A percentile compares a stretch with the other conserved stretches of the same genome.
Conservation (phyloP, 1,140 invertebrate genomes). For the Neodiprion pinetum region DNA sequence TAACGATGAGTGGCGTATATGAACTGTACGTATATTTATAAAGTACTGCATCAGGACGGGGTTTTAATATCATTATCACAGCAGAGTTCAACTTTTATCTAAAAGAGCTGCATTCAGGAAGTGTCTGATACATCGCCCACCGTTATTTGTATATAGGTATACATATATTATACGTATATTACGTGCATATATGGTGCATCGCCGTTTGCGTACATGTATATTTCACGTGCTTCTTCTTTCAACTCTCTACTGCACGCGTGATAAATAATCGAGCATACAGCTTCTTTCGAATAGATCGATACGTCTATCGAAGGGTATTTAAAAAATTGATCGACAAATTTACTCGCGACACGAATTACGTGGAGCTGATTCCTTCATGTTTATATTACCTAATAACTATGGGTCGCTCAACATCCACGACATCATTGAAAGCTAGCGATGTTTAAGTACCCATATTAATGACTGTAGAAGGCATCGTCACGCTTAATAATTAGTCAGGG, state of each 20-base stretch:
- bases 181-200: neutral
- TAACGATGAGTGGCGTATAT: constrained; percentile 4
- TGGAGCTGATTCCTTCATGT: too few species aligned
- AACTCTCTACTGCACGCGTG: too few species aligned
- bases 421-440: too few species aligned
- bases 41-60: neutral
- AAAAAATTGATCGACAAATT: too few species aligned
- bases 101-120: constrained; percentile 17
- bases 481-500: too few species aligned
- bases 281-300: neutral
- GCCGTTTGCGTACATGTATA: neutral
- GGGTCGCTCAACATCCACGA: too few species aligned
- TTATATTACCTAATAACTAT: too few species aligned
- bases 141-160: neutral
- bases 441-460: too few species aligned
- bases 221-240: neutral
- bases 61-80: constrained; percentile 7
- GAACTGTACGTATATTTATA: constrained; percentile 2
- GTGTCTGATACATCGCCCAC: constrained; percentile 21
- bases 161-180: too few species aligned
- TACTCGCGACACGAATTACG: too few species aligned
- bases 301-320: neutral
- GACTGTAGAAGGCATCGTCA: too few species aligned
- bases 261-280: too few species aligned
- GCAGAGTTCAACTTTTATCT: constrained; percentile 3